Evolutionary conservation across 2,113 vertebrate species (phyloP).

Genomic region (Galbula dea): DNA sequence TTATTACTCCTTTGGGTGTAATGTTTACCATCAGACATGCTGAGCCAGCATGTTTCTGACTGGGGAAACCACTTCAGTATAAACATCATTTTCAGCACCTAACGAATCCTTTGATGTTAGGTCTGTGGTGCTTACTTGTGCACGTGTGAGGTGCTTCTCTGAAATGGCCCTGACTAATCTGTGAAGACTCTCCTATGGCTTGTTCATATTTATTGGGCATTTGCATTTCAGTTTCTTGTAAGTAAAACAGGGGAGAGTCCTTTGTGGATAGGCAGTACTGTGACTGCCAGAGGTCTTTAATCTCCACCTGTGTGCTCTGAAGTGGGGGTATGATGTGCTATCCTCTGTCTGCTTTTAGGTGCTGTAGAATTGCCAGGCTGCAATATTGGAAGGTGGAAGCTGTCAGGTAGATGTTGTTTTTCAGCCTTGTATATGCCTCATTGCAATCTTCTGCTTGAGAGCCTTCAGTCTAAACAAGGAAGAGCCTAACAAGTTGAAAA

Average conservation of each 20-base stretch:
- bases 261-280: neutral
- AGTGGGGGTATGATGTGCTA: neutral
- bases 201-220: neutral
- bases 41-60: neutral
- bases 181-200: neutral
- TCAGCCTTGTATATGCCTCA: neutral
- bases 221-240: neutral
- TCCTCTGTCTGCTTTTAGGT: neutral
- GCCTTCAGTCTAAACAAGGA: neutral
- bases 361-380: neutral
- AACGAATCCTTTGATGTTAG: neutral
- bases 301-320: neutral
- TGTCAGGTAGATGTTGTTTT: neutral
- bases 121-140: neutral
- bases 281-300: neutral
- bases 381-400: neutral
- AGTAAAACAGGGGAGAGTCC: neutral
- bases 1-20: neutral
- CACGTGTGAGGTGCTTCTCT: neutral
- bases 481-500: neutral
- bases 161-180: neutral
- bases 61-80: neutral
- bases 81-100: neutral
- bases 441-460: neutral
- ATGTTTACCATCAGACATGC: neutral